Evolutionary conservation across 2,113 vertebrate genomes (phyloP).

Genomic region (Promerops cafer): DNA sequence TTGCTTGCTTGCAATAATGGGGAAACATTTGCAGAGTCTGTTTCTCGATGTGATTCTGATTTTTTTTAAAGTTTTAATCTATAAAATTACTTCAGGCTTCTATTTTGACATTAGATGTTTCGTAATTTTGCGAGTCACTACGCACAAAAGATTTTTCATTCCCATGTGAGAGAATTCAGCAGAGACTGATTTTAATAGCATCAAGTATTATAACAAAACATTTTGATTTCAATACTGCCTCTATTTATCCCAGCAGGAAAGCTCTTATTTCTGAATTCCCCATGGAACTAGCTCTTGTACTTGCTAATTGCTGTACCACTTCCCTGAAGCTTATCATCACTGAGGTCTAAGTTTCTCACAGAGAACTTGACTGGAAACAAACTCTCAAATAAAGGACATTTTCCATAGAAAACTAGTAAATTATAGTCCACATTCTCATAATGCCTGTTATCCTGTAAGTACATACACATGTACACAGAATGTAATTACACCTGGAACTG

Average conservation of each 20-base stretch:
- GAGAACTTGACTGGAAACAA: slow-evolving; percentile 1
- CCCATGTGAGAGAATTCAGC: slow-evolving; percentile 22
- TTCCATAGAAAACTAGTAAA: not conserved
- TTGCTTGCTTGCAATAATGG: not conserved
- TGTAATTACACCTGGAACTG: not conserved
- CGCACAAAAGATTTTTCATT: slow-evolving; percentile 10
- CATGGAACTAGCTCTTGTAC: slow-evolving; percentile 20
- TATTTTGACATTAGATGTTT: slow-evolving; percentile 18
- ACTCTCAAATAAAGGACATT: not conserved
- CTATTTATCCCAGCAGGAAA: slow-evolving; percentile 48
- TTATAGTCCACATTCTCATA: not conserved
- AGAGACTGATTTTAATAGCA: slow-evolving; percentile 29
- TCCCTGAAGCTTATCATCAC: slow-evolving; percentile 39
- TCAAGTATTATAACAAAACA: slow-evolving; percentile 29
- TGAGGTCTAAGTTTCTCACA: slow-evolving; percentile 4
- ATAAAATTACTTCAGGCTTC: not conserved
- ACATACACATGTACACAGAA: not conserved
- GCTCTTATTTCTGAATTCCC: slow-evolving; percentile 45
- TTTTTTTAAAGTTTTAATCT: not conserved
- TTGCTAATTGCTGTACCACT: slow-evolving; percentile 47
- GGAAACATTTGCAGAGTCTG: not conserved
- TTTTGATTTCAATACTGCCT: slow-evolving; percentile 29
- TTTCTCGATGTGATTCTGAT: not conserved
- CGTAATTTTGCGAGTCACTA: slow-evolving; percentile 3
- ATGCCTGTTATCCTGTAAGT: not conserved